Conservation (phyloP, 2,113 vertebrate genomes). For the Carassius carassius region DNA sequence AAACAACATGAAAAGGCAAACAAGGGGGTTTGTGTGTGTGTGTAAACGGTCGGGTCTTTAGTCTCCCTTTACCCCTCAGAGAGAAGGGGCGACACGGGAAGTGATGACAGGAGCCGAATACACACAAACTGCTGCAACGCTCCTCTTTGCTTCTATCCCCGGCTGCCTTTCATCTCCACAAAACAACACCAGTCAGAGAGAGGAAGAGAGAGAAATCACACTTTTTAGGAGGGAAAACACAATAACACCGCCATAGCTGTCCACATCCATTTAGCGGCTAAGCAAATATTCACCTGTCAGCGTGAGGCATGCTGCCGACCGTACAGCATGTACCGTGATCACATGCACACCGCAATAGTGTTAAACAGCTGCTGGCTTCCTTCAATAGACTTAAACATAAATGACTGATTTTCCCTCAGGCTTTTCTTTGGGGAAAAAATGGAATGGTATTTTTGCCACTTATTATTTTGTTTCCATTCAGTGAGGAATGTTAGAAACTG, state of each 20-base stretch:
- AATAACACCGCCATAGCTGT: constrained; percentile 62
- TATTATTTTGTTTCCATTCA: constrained; percentile 26
- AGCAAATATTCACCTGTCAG: constrained; percentile 77
- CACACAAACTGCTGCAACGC: constrained; percentile 52
- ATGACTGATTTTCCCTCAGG: constrained; percentile 52
- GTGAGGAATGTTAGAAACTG: background rate
- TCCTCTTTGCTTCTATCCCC: constrained; percentile 65
- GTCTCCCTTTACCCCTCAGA: constrained; percentile 10
- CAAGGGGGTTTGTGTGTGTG: constrained; percentile 39
- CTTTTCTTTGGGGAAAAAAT: constrained; percentile 33
- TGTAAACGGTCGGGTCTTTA: constrained; percentile 56
- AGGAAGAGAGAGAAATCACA: constrained; percentile 53
- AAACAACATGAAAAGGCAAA: constrained; percentile 56
- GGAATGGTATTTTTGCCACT: constrained; percentile 31
- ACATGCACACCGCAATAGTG: constrained; percentile 59
- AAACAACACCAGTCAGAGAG: constrained; percentile 64
- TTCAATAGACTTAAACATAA: constrained; percentile 24
- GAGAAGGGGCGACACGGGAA: constrained; percentile 44
- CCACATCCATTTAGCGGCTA: constrained; percentile 73
- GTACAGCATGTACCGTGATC: constrained; percentile 49
- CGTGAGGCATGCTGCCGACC: constrained; percentile 71
- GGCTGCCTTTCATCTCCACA: constrained; percentile 65
- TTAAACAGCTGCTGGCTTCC: constrained; percentile 73
- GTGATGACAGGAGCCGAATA: constrained; percentile 49
- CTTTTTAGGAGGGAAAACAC: constrained; percentile 67